phyloP scores from a whole-genome alignment of 2,888 invertebrate genomes.

The Fragum sueziense region DNA sequence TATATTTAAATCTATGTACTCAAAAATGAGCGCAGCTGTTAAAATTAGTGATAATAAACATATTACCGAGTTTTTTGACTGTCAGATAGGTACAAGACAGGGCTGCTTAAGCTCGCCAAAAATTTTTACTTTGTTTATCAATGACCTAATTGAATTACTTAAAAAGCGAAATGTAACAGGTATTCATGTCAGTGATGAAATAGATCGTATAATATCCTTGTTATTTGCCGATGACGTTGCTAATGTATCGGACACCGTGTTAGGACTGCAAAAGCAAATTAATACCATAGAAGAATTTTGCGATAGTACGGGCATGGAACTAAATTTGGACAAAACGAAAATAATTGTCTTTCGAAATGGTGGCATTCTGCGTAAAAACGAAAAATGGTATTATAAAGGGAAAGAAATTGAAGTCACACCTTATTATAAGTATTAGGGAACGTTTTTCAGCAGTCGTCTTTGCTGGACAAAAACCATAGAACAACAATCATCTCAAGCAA shows the following conservation, averaged over 20 bases:
- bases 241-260: background rate
- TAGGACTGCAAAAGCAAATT: background rate
- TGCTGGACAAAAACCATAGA: too few species aligned
- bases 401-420: too few species aligned
- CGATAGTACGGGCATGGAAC: background rate
- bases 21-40: background rate
- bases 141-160: background rate
- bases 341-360: constrained; percentile 4
- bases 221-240: constrained; percentile 12
- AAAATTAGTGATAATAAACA: background rate
- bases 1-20: background rate
- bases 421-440: too few species aligned
- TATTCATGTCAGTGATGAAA: background rate
- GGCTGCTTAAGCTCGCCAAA: background rate
- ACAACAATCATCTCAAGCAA: too few species aligned
- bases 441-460: too few species aligned
- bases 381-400: constrained; percentile 14
- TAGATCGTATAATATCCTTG: background rate
- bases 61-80: background rate
- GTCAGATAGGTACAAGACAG: background rate
- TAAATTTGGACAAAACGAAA: constrained; percentile 3
- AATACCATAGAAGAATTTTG: constrained; percentile 4
- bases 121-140: background rate
- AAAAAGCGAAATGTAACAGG: background rate
- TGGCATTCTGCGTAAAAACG: background rate